A percentile compares a stretch with the other conserved stretches of the same genome.
These are phyloP conservation scores for Protonemura montana DNA, from an alignment of 2,888 invertebrate species.

Conservation along the genomic window DNA sequence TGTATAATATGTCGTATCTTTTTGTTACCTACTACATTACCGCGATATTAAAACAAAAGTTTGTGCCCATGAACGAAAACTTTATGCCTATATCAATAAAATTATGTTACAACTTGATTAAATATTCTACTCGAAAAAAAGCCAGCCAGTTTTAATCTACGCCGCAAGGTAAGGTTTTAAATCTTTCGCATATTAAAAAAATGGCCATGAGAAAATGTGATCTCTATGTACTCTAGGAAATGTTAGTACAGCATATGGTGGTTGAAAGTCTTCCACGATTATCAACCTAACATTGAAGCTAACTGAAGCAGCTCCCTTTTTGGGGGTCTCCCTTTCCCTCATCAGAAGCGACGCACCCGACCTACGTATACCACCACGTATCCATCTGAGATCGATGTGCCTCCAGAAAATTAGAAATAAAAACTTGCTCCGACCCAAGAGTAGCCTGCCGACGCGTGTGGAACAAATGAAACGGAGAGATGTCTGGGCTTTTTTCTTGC, in stretches of 20 bases:
- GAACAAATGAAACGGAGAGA: conserved; percentile 25
- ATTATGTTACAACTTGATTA: neutral
- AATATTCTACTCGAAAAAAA: neutral
- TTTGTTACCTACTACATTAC: neutral
- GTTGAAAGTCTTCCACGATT: neutral
- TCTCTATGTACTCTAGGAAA: no score
- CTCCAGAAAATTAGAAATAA: conserved; percentile 16
- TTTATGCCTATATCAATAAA: neutral
- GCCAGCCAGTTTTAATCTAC: neutral
- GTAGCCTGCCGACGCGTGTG: neutral
- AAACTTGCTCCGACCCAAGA: conserved; percentile 7
- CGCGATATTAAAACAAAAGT: neutral
- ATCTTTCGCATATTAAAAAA: neutral
- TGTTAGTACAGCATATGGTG: no score
- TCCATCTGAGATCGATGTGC: neutral
- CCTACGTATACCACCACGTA: neutral
- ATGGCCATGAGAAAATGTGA: neutral
- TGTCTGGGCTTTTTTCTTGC: conserved; percentile 16
- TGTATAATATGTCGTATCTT: neutral
- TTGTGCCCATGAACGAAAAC: neutral
- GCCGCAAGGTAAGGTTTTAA: neutral
- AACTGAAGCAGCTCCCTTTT: neutral
- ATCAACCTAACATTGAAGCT: neutral
- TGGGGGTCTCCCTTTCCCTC: neutral
- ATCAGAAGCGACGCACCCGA: neutral